A percentile compares a stretch with the other conserved stretches of the same genome.
These are phyloP conservation scores for Polypedilum vanderplanki DNA, from an alignment of 1,140 invertebrate genomes.

Conservation along the genomic window DNA sequence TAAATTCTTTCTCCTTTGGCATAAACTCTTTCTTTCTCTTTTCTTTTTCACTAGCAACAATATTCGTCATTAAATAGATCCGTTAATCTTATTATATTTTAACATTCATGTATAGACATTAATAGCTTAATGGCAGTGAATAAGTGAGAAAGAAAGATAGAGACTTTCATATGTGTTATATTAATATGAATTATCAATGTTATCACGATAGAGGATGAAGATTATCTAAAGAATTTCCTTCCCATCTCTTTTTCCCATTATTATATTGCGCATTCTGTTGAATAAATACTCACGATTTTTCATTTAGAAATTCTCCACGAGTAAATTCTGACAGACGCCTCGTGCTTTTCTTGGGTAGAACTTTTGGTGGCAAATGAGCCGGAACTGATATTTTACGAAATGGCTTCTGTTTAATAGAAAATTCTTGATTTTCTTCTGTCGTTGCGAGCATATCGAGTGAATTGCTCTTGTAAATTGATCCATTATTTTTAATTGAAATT, in stretches of 20 bases:
- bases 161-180: not conserved
- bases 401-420: constrained; percentile 24
- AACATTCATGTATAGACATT: not conserved
- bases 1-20: not conserved
- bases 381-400: constrained; percentile 1
- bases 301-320: constrained; percentile 45
- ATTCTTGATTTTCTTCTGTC: not conserved
- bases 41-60: constrained; percentile 3
- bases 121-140: not conserved
- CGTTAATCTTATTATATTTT: constrained; percentile 20
- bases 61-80: not conserved
- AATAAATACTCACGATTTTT: constrained; percentile 43
- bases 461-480: constrained; percentile 20
- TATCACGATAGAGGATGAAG: not conserved
- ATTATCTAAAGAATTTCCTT: no score
- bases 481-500: constrained; percentile 9
- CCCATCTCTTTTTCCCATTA: not conserved
- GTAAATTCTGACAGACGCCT: constrained; percentile 45
- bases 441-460: not conserved
- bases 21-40: not conserved
- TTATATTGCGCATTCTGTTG: not conserved
- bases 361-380: not conserved
- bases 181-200: not conserved
- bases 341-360: constrained; percentile 38
- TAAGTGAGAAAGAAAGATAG: not conserved